phyloP scores from a whole-genome alignment of 2,113 vertebrate species.

The Indicator indicator region DNA sequence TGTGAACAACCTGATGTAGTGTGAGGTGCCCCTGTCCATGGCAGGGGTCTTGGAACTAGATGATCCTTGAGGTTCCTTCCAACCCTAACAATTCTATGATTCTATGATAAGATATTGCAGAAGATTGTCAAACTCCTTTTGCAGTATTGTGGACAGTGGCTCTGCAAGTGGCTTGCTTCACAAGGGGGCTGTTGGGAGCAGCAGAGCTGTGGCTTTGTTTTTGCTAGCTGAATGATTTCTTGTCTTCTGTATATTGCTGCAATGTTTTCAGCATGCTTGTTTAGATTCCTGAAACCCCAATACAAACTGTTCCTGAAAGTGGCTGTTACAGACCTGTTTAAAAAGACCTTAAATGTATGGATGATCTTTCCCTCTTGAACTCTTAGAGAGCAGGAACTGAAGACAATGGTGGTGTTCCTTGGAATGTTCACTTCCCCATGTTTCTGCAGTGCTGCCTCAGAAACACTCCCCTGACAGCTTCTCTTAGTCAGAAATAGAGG shows the following conservation, averaged over 20 bases:
- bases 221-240: conserved; percentile 6
- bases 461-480: background rate
- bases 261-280: conserved; percentile 5
- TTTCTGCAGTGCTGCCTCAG: background rate
- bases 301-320: background rate
- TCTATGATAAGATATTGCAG: background rate
- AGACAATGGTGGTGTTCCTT: background rate
- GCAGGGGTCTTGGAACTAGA: no score
- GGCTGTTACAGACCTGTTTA: background rate
- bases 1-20: no score
- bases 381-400: background rate
- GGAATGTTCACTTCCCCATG: background rate
- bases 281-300: background rate
- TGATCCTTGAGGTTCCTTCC: no score
- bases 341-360: background rate
- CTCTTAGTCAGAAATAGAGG: background rate
- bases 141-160: background rate
- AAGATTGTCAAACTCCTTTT: background rate
- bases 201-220: background rate
- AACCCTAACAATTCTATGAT: no score
- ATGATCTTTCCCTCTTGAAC: background rate
- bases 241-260: background rate
- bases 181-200: background rate
- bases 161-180: background rate
- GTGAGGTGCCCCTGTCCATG: no score